phyloP scores from a whole-genome alignment of 2,888 invertebrate species.

The Cryptocheilus praepositus region DNA sequence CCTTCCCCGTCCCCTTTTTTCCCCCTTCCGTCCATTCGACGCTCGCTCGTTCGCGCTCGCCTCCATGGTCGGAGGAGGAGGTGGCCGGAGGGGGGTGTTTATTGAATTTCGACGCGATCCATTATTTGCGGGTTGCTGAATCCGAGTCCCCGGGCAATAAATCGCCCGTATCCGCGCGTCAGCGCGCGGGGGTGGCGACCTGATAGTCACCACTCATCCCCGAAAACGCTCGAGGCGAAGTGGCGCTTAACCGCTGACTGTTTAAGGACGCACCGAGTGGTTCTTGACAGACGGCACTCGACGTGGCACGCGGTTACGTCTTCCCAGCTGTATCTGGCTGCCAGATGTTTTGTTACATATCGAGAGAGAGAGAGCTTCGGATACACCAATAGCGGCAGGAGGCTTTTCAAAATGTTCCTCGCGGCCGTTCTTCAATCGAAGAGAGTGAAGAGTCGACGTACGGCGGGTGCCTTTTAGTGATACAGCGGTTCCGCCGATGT shows the following conservation, averaged over 20 bases:
- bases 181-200: background rate
- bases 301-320: background rate
- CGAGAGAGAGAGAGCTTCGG: too few relatives aligned
- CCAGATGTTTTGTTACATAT: background rate
- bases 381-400: too few relatives aligned
- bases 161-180: constrained; percentile 22
- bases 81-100: constrained; percentile 33
- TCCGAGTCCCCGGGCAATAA: constrained; percentile 32
- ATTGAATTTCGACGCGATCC: constrained; percentile 40
- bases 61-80: background rate
- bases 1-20: background rate
- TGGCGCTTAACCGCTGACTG: constrained; percentile 10
- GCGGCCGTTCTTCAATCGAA: too few relatives aligned
- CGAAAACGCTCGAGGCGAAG: constrained; percentile 13
- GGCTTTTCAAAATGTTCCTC: too few relatives aligned
- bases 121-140: constrained; percentile 38
- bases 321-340: background rate
- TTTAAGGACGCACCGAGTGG: constrained; percentile 14
- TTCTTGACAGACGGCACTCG: constrained; percentile 2
- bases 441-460: too few relatives aligned
- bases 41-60: constrained; percentile 1
- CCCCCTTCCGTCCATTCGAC: background rate
- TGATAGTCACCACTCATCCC: constrained; percentile 5
- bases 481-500: too few relatives aligned
- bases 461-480: too few relatives aligned